Percentiles rank a stretch among this genome's conserved stretches.
Evolutionary conservation across 1,140 invertebrate species (phyloP).

Genomic region (Listronotus oregonensis): DNA sequence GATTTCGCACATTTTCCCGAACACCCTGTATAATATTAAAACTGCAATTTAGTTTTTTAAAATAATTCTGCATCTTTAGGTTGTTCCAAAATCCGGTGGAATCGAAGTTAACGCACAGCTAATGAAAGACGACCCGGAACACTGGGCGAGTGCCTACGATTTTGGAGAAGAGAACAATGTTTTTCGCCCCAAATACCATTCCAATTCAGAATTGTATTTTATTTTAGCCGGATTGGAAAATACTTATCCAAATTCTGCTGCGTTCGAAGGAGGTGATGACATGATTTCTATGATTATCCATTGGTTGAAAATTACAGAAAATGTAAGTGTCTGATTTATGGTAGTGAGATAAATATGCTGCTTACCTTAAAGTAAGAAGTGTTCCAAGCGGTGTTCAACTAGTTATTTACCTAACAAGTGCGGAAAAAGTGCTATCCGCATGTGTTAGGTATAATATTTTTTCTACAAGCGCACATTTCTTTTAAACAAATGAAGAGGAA

Average conservation of each 20-base stretch:
- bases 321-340: conserved; percentile 57
- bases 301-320: conserved; percentile 67
- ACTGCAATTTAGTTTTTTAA: too few species aligned
- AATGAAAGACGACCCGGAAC: conserved; percentile 71
- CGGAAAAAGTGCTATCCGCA: too few species aligned
- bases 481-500: too few species aligned
- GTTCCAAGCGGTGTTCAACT: too few species aligned
- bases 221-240: conserved; percentile 70
- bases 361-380: neutral
- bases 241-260: conserved; percentile 63
- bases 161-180: conserved; percentile 66
- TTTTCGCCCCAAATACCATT: conserved; percentile 63
- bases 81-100: conserved; percentile 68
- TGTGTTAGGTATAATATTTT: too few species aligned
- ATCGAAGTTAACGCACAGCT: conserved; percentile 79
- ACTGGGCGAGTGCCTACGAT: conserved; percentile 81
- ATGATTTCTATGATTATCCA: conserved; percentile 65
- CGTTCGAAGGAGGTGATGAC: conserved; percentile 67
- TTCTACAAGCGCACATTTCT: too few species aligned
- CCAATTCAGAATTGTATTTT: conserved; percentile 65
- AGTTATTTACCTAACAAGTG: too few species aligned
- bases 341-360: neutral
- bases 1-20: too few species aligned
- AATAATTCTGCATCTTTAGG: conserved; percentile 55
- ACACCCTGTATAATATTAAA: too few species aligned